Evolutionary conservation across 30 jellyfish, hydroid and myxozoan species (phyloP).

Genomic region (Aurelia sp.): DNA sequence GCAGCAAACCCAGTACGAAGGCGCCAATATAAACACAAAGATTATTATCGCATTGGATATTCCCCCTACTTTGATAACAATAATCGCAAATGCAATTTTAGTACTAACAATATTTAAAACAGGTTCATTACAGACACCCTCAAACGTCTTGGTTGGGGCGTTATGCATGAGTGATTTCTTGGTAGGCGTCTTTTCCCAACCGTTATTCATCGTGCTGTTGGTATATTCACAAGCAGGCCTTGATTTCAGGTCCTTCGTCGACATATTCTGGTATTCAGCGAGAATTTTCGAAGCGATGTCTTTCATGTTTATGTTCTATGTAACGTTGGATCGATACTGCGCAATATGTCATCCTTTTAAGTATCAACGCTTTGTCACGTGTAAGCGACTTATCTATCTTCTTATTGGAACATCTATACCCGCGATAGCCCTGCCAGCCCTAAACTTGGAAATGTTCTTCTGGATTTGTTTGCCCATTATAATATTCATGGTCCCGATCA

Average conservation of each 20-base stretch:
- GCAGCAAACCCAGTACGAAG: background rate
- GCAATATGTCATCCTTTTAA: background rate
- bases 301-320: background rate
- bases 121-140: constrained; percentile 24
- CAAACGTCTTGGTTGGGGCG: constrained; percentile 1
- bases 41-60: background rate
- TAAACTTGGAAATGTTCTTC: too few relatives aligned
- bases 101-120: constrained; percentile 4
- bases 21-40: background rate
- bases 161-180: constrained; percentile 28
- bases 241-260: background rate
- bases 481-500: background rate
- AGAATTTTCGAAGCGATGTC: background rate
- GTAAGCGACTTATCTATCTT: background rate
- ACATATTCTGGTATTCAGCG: background rate
- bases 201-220: background rate
- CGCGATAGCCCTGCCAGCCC: too few relatives aligned
- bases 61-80: background rate
- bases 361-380: background rate
- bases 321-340: background rate
- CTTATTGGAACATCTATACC: background rate
- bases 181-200: constrained; percentile 10
- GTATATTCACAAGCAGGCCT: background rate
- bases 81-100: background rate
- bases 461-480: background rate